Base-by-base conservation (phyloP, 2,888 invertebrate genomes). In the Altica lythri region DNA sequence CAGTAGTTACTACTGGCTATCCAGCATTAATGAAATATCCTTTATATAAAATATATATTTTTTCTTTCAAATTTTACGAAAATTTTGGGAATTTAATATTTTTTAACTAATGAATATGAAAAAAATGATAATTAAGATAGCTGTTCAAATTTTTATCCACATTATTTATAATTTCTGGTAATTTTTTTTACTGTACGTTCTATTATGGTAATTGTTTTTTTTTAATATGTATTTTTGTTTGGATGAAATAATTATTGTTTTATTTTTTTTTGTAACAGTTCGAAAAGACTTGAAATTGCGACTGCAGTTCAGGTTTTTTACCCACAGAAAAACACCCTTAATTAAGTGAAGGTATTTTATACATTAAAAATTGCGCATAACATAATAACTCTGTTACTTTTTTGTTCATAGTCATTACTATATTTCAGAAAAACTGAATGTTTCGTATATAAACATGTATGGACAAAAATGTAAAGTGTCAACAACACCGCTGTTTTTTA, bases 201-300 rank as follows among this genome's bases (percentile, higher is more conserved):
- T 29, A 2, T 29, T 10, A 10, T 2, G 29, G 10, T 29, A n/a
- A n/a, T n/a, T n/a, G n/a, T n/a, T n/a, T n/a, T n/a, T n/a, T n/a
- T n/a, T n/a, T 9, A 29, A 29, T n/a, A 2, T 3, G 29, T 9
- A 10, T 27, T 29, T 27, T 16, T 27, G 12, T 6, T 13, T 46
- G 22, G 32, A 10, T 16, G 9, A 47, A 32, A 35, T 16, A 35
- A 47, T n/a, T 13, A 48, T 32, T 19, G 18, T 13, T 53, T 60
- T 65, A 59, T 57, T 63, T 65, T 67, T 66, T 65, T 80, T 84
- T 84, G 62, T 48, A 57, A 78, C 89, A 92, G 92, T 92, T 89
- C 90, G 92, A 87, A 92, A 92, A 92, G 92, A 92, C 84, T 88
- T 91, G 86, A 90, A 90, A 83, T 88, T 91, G 86, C 90, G 91